Evolutionary conservation across 2,113 vertebrate species (phyloP).

Genomic region (Mugil cephalus): DNA sequence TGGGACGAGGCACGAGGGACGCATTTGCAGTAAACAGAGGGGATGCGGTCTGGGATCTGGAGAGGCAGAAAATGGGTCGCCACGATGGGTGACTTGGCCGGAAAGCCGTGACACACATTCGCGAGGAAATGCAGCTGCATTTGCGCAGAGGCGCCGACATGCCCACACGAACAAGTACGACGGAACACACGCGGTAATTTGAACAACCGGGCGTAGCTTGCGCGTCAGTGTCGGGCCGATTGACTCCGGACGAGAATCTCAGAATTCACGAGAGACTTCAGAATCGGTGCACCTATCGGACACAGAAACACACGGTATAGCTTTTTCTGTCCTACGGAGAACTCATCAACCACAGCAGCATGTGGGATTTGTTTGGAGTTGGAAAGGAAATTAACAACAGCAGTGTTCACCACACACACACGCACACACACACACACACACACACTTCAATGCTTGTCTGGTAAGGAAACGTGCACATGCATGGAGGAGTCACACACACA

Average conservation of each 20-base stretch:
- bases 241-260: background rate
- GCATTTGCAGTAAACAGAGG: conserved; percentile 68
- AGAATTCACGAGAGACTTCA: background rate
- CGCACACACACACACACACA: conserved; percentile 9
- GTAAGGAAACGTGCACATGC: background rate
- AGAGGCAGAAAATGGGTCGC: conserved; percentile 69
- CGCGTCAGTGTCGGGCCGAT: background rate
- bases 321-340: conserved; percentile 4
- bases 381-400: conserved; percentile 25
- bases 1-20: conserved; percentile 75
- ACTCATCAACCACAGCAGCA: conserved; percentile 32
- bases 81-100: conserved; percentile 63
- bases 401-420: conserved; percentile 1
- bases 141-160: background rate
- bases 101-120: conserved; percentile 45
- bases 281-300: too few relatives aligned
- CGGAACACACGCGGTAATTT: background rate
- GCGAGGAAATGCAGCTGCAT: conserved; percentile 24
- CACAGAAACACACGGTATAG: background rate
- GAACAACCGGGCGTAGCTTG: conserved; percentile 15
- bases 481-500: background rate
- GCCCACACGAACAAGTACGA: background rate
- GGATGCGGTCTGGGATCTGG: conserved; percentile 64
- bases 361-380: conserved; percentile 18
- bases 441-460: background rate